Evolutionary conservation across 2,113 vertebrate species (phyloP).

Genomic region (Tonatia bakeri): DNA sequence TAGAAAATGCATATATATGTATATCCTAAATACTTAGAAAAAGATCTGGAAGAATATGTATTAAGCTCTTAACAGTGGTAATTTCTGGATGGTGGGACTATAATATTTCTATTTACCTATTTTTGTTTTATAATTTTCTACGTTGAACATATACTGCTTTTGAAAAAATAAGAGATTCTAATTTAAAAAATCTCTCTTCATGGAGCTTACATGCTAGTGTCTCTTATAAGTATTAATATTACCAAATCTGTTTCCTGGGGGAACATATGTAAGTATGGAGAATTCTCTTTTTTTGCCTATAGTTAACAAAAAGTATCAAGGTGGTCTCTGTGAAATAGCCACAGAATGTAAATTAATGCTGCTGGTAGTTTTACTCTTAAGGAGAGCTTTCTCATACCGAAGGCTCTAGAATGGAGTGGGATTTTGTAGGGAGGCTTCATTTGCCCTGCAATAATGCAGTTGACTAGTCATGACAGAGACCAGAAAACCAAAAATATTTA

Average conservation of each 20-base stretch:
- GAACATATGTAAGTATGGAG: not conserved
- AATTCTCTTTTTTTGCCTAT: not conserved
- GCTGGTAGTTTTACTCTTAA: not conserved
- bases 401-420: not conserved
- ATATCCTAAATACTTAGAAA: not conserved
- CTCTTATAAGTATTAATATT: not conserved
- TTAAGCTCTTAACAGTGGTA: not conserved
- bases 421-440: not conserved
- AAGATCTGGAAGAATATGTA: not conserved
- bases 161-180: not conserved
- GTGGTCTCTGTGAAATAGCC: not conserved
- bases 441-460: not conserved
- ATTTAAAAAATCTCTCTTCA: not conserved
- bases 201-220: not conserved
- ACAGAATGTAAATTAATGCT: not conserved
- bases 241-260: not conserved
- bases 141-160: not conserved
- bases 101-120: not conserved
- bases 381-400: not conserved
- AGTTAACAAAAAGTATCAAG: not conserved
- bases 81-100: not conserved
- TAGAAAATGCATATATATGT: not conserved
- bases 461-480: not conserved
- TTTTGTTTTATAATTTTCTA: constrained; percentile 29
- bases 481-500: not conserved